Evolutionary conservation across 2,888 invertebrate genomes (phyloP).

Genomic region (Dioctria rufipes): DNA sequence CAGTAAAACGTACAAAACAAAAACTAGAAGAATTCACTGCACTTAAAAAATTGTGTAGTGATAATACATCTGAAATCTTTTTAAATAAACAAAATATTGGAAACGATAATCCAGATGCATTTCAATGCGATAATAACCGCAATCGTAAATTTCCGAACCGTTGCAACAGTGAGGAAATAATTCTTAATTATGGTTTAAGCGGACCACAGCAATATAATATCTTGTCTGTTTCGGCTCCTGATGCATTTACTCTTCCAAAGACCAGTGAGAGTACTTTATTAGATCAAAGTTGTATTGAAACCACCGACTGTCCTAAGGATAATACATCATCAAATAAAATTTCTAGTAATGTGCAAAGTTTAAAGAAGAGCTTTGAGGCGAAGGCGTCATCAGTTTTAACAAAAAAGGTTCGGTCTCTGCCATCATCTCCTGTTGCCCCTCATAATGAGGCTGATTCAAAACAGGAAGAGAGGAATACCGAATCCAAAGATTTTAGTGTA

Average conservation of each 20-base stretch:
- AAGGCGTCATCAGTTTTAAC: conserved; percentile 71
- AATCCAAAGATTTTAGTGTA: conserved; percentile 79
- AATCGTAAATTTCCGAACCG: conserved; percentile 66
- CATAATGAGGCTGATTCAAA: conserved; percentile 65
- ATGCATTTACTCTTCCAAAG: conserved; percentile 64
- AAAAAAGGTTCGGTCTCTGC: conserved; percentile 72
- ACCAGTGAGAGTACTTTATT: conserved; percentile 17
- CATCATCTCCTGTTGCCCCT: conserved; percentile 78
- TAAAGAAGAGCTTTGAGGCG: conserved; percentile 92
- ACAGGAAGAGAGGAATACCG: conserved; percentile 57
- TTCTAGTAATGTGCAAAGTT: conserved; percentile 85
- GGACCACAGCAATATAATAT: conserved; percentile 70
- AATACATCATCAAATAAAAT: conserved; percentile 67
- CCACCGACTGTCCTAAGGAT: conserved; percentile 63
- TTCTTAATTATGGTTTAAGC: conserved; percentile 50
- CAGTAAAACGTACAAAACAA: conserved; percentile 80
- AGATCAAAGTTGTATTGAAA: conserved; percentile 63
- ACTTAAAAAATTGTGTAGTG: conserved; percentile 68
- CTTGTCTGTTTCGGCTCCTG: conserved; percentile 77
- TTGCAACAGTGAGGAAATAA: conserved; percentile 71
- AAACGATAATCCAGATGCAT: conserved; percentile 39
- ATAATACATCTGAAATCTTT: conserved; percentile 62
- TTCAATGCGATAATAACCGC: conserved; percentile 46
- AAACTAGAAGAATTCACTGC: conserved; percentile 76
- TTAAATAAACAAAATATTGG: conserved; percentile 55